phyloP scores from a whole-genome alignment of 2,888 invertebrate genomes.

The Catocala nupta region DNA sequence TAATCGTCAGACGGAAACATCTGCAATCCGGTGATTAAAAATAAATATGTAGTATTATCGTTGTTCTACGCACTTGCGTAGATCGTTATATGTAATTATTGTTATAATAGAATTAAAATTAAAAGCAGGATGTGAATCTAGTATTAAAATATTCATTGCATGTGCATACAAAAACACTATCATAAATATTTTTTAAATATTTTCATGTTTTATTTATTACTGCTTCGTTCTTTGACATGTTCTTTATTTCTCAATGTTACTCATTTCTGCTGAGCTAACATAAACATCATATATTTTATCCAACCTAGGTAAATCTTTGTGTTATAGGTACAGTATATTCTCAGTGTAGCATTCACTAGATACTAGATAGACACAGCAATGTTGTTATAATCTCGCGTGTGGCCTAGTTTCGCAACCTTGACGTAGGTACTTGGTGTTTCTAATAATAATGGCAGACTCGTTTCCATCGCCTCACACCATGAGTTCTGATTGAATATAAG shows the following conservation, averaged over 20 bases:
- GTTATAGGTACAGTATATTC: conserved; percentile 30
- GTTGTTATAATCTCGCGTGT: conserved; percentile 67
- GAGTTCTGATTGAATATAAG: conserved; percentile 63
- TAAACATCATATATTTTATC: conserved; percentile 33
- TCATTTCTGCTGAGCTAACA: background rate
- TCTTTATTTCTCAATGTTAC: background rate
- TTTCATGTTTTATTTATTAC: background rate
- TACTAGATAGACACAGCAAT: conserved; percentile 37
- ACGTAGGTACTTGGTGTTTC: conserved; percentile 72
- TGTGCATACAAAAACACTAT: conserved; percentile 5
- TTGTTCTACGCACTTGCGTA: background rate
- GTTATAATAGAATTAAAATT: background rate
- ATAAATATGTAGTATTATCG: conserved; percentile 23
- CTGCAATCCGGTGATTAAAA: conserved; percentile 32
- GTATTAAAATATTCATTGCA: conserved; percentile 4
- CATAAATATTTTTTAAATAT: conserved; percentile 7
- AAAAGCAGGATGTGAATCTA: background rate
- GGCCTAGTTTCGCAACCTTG: conserved; percentile 82
- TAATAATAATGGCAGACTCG: conserved; percentile 75
- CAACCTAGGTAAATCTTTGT: conserved; percentile 17
- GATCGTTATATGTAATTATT: background rate
- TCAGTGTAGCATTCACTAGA: conserved; percentile 38
- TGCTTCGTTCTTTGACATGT: background rate
- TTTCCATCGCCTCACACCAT: conserved; percentile 65
- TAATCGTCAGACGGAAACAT: conserved; percentile 28